Base-by-base conservation (phyloP, 2,888 invertebrate species). In the Laothoe populi region DNA sequence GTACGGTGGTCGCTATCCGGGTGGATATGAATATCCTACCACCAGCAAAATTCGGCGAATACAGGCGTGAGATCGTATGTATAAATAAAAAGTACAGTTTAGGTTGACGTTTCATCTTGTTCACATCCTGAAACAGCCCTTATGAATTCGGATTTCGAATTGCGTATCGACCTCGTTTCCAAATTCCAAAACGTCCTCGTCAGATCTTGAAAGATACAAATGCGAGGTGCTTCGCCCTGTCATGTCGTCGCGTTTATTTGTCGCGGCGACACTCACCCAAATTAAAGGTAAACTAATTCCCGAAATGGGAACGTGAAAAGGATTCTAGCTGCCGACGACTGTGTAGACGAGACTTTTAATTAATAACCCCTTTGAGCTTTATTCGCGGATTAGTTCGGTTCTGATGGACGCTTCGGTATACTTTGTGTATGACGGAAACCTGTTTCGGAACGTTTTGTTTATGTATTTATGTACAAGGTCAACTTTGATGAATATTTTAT, bases 261-360 rank as follows among this genome's bases (percentile, higher is more conserved):
- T 48, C 38, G 58, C 46, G 57, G 57, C 42, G 24, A 59, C 42
- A 84, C 83, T 88, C 79, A 79, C 77, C 81, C 78, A 86, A 87
- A 90, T 90, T 84, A 85, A 90, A 90, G 84, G 86, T 87, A 88
- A 90, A 90, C 90, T 88, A 86, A 90, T 89, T 85, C 82, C 69
- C 72, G 71, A 83, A 88, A 88, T 86, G 85, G 86, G 78, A 61
- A 63, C 62, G 63, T 64, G 61, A 63, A 62, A 48, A 45, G 61
- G 62, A 63, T 60, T 64, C 57, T 19, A 59, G 19, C 38, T 53
- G 24, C 23, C 45, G 26, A 48, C 45, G 61, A 44, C 53, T 38
- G 64, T 60, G 64, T 59, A 48, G 62, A 60, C 65, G 66, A 61
- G 66, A 57, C 62, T 64, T 68, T 69, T 72, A 70, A 74, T 74